phyloP scores from a whole-genome alignment of 1,140 invertebrate genomes.

The Nautilus pompilius region DNA sequence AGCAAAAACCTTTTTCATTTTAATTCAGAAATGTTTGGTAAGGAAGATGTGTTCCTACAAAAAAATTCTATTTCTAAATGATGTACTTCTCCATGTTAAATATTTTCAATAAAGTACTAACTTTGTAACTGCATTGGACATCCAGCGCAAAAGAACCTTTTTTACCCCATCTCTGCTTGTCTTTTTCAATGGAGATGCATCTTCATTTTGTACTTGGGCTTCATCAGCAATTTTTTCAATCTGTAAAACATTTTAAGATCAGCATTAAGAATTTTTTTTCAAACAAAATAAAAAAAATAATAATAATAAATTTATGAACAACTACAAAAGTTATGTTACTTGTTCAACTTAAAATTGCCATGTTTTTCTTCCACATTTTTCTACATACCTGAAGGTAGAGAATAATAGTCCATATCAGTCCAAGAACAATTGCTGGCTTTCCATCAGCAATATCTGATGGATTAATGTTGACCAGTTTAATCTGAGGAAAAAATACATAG shows the following conservation, averaged over 20 bases:
- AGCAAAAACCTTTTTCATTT: too few species aligned
- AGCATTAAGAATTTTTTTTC: too few species aligned
- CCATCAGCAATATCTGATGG: slow-evolving; percentile 97
- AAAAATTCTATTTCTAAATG: too few species aligned
- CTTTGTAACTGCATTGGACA: slow-evolving; percentile 88
- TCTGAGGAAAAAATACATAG: slow-evolving; percentile 58
- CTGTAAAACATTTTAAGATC: background rate
- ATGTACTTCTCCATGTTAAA: too few species aligned
- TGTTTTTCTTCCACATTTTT: too few species aligned
- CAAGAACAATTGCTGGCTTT: slow-evolving; percentile 92
- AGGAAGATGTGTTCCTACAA: too few species aligned
- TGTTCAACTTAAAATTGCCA: too few species aligned
- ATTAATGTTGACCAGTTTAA: slow-evolving; percentile 99
- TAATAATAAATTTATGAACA: too few species aligned
- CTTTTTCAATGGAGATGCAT: slow-evolving; percentile 25
- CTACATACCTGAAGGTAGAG: slow-evolving; percentile 97
- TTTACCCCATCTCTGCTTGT: slow-evolving; percentile 73
- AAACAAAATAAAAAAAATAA: too few species aligned
- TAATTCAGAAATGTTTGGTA: too few species aligned
- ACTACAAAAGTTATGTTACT: too few species aligned
- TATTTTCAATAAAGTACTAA: too few species aligned
- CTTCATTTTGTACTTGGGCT: slow-evolving; percentile 15
- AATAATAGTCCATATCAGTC: slow-evolving; percentile 99
- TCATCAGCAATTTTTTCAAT: slow-evolving; percentile 28
- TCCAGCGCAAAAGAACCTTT: slow-evolving; percentile 91